A percentile compares a stretch with the other conserved stretches of the same genome.
Evolutionary conservation across 2,113 vertebrate genomes (phyloP).

Genomic region (Tichodroma muraria): DNA sequence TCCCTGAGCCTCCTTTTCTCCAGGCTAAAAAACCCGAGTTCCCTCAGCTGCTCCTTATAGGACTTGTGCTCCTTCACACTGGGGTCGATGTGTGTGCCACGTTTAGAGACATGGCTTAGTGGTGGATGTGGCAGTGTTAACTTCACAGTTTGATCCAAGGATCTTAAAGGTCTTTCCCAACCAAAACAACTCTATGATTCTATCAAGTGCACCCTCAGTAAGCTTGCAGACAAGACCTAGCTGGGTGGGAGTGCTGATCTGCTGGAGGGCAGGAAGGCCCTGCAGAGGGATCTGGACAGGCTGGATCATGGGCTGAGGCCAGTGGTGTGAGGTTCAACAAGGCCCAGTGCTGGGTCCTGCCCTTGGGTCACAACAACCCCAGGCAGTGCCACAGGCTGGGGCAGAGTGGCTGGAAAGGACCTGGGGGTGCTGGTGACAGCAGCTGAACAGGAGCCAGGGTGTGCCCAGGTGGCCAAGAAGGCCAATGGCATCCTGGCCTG

Average conservation of each 20-base stretch:
- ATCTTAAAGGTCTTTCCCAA: background rate
- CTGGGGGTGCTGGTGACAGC: background rate
- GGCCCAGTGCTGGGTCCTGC: fast-evolving
- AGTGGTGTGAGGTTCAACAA: background rate
- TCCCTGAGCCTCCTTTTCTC: background rate
- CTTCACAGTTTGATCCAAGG: background rate
- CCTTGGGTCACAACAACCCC: background rate
- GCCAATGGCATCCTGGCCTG: background rate
- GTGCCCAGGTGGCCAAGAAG: background rate
- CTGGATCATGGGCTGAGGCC: background rate
- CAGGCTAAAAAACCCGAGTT: background rate
- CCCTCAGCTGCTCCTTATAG: fast-evolving
- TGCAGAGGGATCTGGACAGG: background rate
- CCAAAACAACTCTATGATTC: background rate
- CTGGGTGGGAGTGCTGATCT: fast-evolving
- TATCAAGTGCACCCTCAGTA: background rate
- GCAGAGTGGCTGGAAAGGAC: background rate
- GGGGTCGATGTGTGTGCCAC: background rate
- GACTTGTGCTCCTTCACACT: background rate
- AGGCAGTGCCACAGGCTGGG: background rate
- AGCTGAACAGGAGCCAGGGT: fast-evolving
- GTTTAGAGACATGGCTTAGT: background rate
- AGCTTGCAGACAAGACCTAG: background rate
- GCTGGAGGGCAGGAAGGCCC: background rate
- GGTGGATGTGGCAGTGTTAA: background rate